Evolutionary conservation across 2,113 vertebrate species (phyloP), one percentile per base, ranked within the genome.

Genomic region (Mesoclemmys tuberculata): DNA sequence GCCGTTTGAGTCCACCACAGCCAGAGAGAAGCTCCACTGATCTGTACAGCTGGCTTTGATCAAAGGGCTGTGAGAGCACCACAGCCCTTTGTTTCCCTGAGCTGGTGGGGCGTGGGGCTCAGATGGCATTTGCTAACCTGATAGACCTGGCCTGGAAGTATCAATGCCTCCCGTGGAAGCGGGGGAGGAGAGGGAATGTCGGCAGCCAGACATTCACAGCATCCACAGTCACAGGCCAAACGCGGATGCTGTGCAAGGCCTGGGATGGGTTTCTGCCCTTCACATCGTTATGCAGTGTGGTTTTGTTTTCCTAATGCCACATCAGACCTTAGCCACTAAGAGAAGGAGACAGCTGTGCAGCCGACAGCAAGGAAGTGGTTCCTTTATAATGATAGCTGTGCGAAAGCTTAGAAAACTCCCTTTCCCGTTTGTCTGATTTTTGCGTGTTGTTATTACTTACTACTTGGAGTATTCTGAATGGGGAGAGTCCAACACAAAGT

Each of bases 1-100:
- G 71, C 21, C 26, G 71, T 22, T 46, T 74, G 71, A 64, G 38
- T 41, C 38, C 38, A 74, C 19, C 68, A 74, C 71, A 41, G 71
- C 24, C 38, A 75, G n/a, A 26, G 22, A 75, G 24, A 41, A 46
- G 35, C 61, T 68, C 64, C 21, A 14, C 64, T 21, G 18, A 88
- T 81, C 26, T 1, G 1, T 1, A 41, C 94, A 95, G 86, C 88
- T 95, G 96, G 84, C 56, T 92, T 82, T 94, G 95, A 93, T 97
- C 94, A 87, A 96, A 97, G 92, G 79, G 92, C 61, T 64, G 85
- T 1, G 80, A 0, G 48, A 13, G 1, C 80, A 89, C 38, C 4
- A 88, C 93, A 91, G 85, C 89, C 85, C 91, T 87, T 93, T 95
- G 41, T 46, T 96, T 93, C 81, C 18, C 2, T 92, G 88, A 77